Evolutionary conservation across 2,888 invertebrate genomes (phyloP).

Genomic region (Melieria omissa): DNA sequence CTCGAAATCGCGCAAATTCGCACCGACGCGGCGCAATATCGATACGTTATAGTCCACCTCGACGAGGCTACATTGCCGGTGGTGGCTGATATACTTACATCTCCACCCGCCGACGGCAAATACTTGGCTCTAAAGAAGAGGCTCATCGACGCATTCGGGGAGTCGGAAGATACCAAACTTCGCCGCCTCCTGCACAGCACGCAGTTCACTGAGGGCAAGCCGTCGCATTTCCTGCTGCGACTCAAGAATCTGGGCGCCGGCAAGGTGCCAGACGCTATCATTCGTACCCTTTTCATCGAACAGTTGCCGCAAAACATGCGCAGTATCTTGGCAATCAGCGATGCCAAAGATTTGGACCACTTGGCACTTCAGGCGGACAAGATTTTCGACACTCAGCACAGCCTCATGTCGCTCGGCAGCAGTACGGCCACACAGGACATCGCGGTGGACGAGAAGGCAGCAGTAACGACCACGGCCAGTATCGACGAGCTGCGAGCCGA

Average conservation of each 20-base stretch:
- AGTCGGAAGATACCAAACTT: not conserved
- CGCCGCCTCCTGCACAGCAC: conserved; percentile 20
- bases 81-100: conserved; percentile 7
- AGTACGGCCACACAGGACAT: too few relatives aligned
- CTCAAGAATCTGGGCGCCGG: too few relatives aligned
- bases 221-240: too few relatives aligned
- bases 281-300: too few relatives aligned
- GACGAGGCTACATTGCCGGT: conserved; percentile 8
- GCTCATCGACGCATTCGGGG: not conserved
- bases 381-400: conserved; percentile 7
- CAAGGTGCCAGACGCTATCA: too few relatives aligned
- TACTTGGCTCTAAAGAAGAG: not conserved
- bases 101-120: not conserved
- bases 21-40: not conserved
- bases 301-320: too few relatives aligned
- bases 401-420: not conserved
- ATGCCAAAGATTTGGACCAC: not conserved
- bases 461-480: too few relatives aligned
- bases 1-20: conserved; percentile 7
- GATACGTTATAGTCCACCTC: conserved; percentile 2
- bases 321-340: conserved; percentile 7
- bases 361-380: conserved; percentile 14
- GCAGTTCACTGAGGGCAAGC: too few relatives aligned
- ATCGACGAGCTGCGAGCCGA: too few relatives aligned
- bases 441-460: too few relatives aligned